Evolutionary conservation across 2,113 vertebrate species (phyloP).

Genomic region (Penelope pileata): DNA sequence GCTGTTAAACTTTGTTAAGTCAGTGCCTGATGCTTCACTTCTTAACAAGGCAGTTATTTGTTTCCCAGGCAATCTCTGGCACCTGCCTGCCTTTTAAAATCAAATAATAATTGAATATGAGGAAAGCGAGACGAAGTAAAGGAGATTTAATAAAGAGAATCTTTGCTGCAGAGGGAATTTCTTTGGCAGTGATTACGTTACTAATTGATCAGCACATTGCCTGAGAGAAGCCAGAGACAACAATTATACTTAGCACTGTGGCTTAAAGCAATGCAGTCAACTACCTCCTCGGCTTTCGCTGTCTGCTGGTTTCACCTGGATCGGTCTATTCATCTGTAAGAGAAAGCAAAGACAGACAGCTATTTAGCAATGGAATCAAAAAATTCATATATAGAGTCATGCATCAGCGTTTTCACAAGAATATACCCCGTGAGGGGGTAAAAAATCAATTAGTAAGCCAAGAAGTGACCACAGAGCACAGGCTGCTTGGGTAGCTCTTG

Average conservation of each 20-base stretch:
- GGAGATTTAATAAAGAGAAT: constrained; percentile 76
- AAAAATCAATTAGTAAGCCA: not conserved
- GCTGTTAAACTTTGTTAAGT: constrained; percentile 64
- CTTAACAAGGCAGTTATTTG: constrained; percentile 74
- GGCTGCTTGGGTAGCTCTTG: not conserved
- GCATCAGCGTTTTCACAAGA: not conserved
- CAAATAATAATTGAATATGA: constrained; percentile 80
- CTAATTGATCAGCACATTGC: constrained; percentile 75
- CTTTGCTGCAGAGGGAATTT: constrained; percentile 69
- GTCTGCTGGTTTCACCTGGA: constrained; percentile 99
- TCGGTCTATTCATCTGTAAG: constrained; percentile 97
- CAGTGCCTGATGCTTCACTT: constrained; percentile 15
- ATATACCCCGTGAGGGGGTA: accelerated
- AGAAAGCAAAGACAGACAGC: constrained; percentile 54
- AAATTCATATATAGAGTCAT: not conserved
- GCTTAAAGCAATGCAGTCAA: constrained; percentile 82
- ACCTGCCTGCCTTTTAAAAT: constrained; percentile 77
- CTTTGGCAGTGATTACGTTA: constrained; percentile 73
- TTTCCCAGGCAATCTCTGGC: constrained; percentile 68
- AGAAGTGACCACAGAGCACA: not conserved
- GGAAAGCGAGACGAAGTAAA: constrained; percentile 64
- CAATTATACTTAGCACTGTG: constrained; percentile 67
- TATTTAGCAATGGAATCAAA: not conserved
- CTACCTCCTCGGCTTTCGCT: constrained; percentile 99
- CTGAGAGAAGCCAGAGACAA: constrained; percentile 71